Percentiles rank a stretch among this genome's conserved stretches.
These are phyloP conservation scores for Cirrhinus molitorella DNA, from an alignment of 2,797 vertebrate species.

Conservation along the genomic window DNA sequence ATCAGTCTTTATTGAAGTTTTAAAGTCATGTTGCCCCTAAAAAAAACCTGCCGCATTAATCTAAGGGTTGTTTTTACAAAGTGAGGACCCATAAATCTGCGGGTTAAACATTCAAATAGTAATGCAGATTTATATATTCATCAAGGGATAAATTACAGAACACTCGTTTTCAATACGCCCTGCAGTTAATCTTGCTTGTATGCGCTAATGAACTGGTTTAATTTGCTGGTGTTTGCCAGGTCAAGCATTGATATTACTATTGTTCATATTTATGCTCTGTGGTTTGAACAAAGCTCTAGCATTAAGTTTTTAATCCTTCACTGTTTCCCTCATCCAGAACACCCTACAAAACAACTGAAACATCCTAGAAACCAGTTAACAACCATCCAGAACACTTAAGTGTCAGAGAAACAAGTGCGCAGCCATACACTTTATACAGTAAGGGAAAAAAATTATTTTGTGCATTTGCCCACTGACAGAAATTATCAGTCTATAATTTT, in stretches of 20 bases:
- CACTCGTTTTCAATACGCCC: neutral
- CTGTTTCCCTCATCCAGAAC: neutral
- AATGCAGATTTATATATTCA: slow-evolving; percentile 12
- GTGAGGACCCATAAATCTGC: slow-evolving; percentile 4
- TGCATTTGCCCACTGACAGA: too few relatives aligned
- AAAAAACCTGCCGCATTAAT: slow-evolving; percentile 15
- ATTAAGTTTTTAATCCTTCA: neutral
- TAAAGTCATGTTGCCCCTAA: slow-evolving; percentile 3
- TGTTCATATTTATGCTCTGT: neutral
- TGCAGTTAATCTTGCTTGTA: slow-evolving; percentile 19
- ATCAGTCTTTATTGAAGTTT: slow-evolving; percentile 49
- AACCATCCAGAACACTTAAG: neutral
- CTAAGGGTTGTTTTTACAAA: slow-evolving; percentile 23
- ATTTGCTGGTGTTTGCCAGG: slow-evolving; percentile 5
- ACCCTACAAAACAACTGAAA: neutral
- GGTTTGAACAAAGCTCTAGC: neutral
- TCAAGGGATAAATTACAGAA: neutral
- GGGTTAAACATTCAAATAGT: slow-evolving; percentile 5
- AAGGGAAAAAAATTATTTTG: too few relatives aligned
- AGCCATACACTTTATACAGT: too few relatives aligned
- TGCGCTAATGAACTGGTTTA: neutral
- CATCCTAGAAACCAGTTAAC: neutral
- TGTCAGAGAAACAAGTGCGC: too few relatives aligned
- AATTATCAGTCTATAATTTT: too few relatives aligned
- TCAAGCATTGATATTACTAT: neutral